A percentile compares a stretch with the other conserved stretches of the same genome.
These are phyloP conservation scores for Drosophila seguyi DNA, from an alignment of 1,140 invertebrate species.

Conservation along the genomic window DNA sequence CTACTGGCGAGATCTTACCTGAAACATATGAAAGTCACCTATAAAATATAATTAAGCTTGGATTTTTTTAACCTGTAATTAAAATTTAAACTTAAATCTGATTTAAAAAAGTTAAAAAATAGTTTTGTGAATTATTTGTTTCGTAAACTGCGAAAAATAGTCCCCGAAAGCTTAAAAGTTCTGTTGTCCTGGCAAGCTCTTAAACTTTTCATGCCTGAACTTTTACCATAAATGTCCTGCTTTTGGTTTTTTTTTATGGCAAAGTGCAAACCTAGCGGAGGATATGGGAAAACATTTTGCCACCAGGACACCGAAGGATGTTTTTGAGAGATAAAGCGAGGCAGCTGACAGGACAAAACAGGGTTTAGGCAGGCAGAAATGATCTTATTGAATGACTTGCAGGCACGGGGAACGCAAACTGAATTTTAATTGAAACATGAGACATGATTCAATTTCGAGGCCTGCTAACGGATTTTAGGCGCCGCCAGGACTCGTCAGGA, in stretches of 20 bases:
- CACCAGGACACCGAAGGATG: neutral
- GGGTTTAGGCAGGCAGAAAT: slow-evolving; percentile 43
- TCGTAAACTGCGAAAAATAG: neutral
- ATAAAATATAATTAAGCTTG: too few species aligned
- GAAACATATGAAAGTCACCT: too few species aligned
- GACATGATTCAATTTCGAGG: slow-evolving; percentile 52
- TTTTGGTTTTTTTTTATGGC: slow-evolving; percentile 6
- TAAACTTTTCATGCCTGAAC: neutral
- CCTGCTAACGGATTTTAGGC: slow-evolving; percentile 17
- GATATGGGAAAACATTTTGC: neutral
- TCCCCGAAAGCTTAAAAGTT: neutral
- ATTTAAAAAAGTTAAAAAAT: too few species aligned
- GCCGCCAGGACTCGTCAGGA: neutral
- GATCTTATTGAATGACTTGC: slow-evolving; percentile 58
- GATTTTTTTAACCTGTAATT: neutral
- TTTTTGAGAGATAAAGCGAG: too few species aligned
- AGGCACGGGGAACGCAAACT: slow-evolving; percentile 41
- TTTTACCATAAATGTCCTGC: slow-evolving; percentile 1
- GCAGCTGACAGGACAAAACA: neutral
- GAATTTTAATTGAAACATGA: slow-evolving; percentile 64
- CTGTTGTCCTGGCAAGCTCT: neutral
- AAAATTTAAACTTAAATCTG: neutral
- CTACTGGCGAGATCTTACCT: neutral
- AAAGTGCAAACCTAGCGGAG: slow-evolving; percentile 13
- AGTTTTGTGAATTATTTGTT: too few species aligned